Evolutionary conservation across 2,797 vertebrate species (phyloP), one percentile per base, ranked within the genome.

Genomic region (Staurois parvus): DNA sequence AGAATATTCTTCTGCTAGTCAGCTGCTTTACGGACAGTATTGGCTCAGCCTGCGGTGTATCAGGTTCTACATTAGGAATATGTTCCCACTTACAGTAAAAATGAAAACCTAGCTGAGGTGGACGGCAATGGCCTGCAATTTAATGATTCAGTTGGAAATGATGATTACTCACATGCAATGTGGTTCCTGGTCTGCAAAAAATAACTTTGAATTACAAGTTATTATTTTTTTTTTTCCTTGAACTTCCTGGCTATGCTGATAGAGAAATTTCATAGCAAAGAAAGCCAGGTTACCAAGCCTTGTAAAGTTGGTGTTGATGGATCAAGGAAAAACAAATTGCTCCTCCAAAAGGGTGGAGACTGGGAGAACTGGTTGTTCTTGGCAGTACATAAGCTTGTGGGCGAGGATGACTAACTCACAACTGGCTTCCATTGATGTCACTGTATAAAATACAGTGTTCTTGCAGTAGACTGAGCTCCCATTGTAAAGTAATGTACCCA

Each of bases 341-440:
- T 83, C 87, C 69, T 87, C 74, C 67, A 78, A 32, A 30, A 52
- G 85, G 88, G 79, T 52, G 52, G 66, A 82, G 84, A 66, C 48
- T 83, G 87, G 75, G 37, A 85, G 83, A 3, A 67, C 86, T 88
- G 83, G 40, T 84, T 86, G 88, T 88, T 89, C 82, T 80, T 83
- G 86, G 88, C 87, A 30, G 0, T 62, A 62, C 2, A 21, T 0
- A 29, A 29, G 64, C 42, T 15, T 37, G 69, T 64, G 72, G 69
- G 72, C 17, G 66, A 81, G 70, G 29, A 82, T 73, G 83, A 89
- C 77, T 87, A 79, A 80, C 32, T 19, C 0, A 19, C 79, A 83
- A 12, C 9, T 56, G 37, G 68, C 40, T 77, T 72, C 24, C 48
- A 42, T 29, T 40, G 74, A 86, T 78, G 62, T 78, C 80, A 83